These are phyloP conservation scores for Porites rus DNA, from an alignment of 92 coral and sea anemone species.

Conservation along the genomic window DNA sequence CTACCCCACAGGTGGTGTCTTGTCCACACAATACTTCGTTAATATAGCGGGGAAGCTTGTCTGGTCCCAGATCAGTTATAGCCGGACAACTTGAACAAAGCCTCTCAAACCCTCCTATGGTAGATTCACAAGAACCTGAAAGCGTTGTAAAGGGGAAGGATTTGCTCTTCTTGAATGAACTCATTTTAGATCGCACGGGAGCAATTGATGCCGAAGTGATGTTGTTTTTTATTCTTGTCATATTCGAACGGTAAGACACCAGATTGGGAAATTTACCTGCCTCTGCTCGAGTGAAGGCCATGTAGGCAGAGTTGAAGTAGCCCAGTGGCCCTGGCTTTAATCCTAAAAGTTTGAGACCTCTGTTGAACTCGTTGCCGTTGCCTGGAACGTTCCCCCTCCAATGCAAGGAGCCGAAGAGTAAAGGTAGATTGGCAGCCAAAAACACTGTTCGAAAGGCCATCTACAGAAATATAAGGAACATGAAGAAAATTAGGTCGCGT, in stretches of 20 bases:
- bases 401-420: background rate
- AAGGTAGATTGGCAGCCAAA: background rate
- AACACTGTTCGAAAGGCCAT: conserved; percentile 6
- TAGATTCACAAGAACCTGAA: conserved; percentile 18
- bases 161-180: background rate
- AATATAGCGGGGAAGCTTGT: conserved; percentile 39
- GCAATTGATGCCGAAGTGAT: too few species aligned
- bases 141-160: conserved; percentile 8
- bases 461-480: background rate
- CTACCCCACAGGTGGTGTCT: background rate
- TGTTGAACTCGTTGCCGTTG: background rate
- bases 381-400: background rate
- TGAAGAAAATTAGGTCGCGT: background rate
- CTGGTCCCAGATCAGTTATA: conserved; percentile 53
- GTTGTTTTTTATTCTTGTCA: background rate
- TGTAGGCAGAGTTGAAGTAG: conserved; percentile 35
- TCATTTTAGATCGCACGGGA: too few species aligned
- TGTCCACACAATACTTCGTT: conserved; percentile 57
- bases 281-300: conserved; percentile 39
- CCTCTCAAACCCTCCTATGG: conserved; percentile 12
- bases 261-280: conserved; percentile 26
- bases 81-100: conserved; percentile 50
- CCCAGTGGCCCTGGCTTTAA: conserved; percentile 52
- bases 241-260: background rate
- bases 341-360: background rate